phyloP scores from a whole-genome alignment of 1,140 invertebrate genomes.

The Reticulitermes speratus region DNA sequence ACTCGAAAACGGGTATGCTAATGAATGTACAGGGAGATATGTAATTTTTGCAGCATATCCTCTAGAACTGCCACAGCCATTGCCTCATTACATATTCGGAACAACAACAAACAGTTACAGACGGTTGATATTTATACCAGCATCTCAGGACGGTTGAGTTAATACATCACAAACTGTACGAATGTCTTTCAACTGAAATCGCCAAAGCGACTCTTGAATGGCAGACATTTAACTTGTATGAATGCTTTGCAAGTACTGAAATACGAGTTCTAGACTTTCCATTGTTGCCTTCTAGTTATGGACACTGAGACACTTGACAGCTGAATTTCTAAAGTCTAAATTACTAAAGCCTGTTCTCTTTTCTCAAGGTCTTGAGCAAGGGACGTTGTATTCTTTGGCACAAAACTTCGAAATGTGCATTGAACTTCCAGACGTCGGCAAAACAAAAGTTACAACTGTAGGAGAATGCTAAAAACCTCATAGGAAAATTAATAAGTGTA shows the following conservation, averaged over 20 bases:
- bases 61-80: neutral
- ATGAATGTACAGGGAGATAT: neutral
- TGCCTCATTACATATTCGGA: neutral
- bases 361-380: neutral
- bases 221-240: neutral
- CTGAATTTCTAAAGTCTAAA: neutral
- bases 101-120: neutral
- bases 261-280: neutral
- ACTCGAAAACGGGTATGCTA: neutral
- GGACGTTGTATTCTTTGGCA: neutral
- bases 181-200: neutral
- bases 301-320: neutral
- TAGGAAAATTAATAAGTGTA: too few relatives aligned
- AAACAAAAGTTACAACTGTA: too few relatives aligned
- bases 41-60: neutral
- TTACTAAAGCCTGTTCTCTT: neutral
- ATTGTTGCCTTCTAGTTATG: neutral
- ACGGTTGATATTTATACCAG: neutral
- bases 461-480: too few relatives aligned
- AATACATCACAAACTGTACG: conserved; percentile 4
- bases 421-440: too few relatives aligned
- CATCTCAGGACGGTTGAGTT: neutral
- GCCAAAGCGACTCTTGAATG: neutral
- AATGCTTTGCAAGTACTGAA: neutral
- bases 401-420: too few relatives aligned